These are phyloP conservation scores for Nibea coibor DNA, from an alignment of 2,113 vertebrate genomes.

Conservation along the genomic window DNA sequence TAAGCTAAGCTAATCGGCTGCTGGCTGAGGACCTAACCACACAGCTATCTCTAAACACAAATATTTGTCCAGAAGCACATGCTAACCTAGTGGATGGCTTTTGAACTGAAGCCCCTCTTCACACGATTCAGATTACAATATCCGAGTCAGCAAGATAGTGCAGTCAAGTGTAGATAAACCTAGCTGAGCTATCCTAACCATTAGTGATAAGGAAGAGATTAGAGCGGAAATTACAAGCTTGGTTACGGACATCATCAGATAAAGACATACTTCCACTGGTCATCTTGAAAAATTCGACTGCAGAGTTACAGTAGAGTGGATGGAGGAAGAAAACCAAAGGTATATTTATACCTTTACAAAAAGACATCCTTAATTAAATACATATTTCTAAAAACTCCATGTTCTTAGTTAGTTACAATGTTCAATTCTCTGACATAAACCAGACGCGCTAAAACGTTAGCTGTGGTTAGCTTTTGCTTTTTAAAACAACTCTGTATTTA, in stretches of 20 bases:
- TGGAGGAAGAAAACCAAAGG: neutral
- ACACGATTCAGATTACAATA: constrained; percentile 34
- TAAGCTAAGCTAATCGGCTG: neutral
- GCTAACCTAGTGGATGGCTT: neutral
- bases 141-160: constrained; percentile 54
- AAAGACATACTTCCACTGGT: constrained; percentile 45
- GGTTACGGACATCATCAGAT: constrained; percentile 65
- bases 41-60: neutral
- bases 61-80: neutral
- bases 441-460: neutral
- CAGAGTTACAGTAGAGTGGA: neutral
- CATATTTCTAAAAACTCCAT: neutral
- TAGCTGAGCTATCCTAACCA: constrained; percentile 42
- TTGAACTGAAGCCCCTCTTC: constrained; percentile 12
- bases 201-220: constrained; percentile 65
- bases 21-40: neutral
- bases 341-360: neutral
- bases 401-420: neutral
- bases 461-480: constrained; percentile 12
- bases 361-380: neutral
- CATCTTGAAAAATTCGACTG: neutral
- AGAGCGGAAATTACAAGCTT: constrained; percentile 71
- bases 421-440: too few relatives aligned
- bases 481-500: constrained; percentile 13
- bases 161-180: constrained; percentile 49